Evolutionary conservation across 2,888 invertebrate species (phyloP), one percentile per base, ranked within the genome.

Genomic region (Hedya salicella): DNA sequence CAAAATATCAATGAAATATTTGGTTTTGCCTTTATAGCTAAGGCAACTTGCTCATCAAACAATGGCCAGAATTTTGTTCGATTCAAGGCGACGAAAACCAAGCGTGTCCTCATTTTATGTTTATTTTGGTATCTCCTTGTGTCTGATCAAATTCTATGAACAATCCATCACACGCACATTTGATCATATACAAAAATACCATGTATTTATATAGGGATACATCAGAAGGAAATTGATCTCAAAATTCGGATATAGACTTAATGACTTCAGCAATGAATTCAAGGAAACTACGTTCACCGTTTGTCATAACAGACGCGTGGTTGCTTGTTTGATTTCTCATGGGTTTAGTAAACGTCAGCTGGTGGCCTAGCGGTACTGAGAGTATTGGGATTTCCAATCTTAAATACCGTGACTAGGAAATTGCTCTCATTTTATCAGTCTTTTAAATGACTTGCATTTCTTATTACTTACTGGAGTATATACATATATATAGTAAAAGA

Each of bases 211-310:
- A 14, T 11, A 9, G 49, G 40, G 9, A 50, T 50, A 42, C 50
- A 40, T 32, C 61, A 42, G 42, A 61, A 61, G 40, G 36, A 42
- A 52, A 62, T 17, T 32, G 17, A 3, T 61, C 42, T 30, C 5
- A 40, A 30, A 25, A 30, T 25, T 2, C 1, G 21, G 14, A 2
- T 21, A 16, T 48, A 21, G 21, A 21, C 40, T 11, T 9, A 17
- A 44, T 44, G 19, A 44, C 44, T 44, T 44, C n/a, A n/a, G n/a
- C n/a, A 44, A 44, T 44, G 4, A 21, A 25, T 5, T 25, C 25
- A 25, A 56, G 56, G 56, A 56, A 44, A 56, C 56, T 44, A n/a
- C 3, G 30, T 32, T n/a, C 32, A 44, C 57, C 32, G 8, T n/a
- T 30, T n/a, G 19, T 19, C 44, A 46, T 2, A 42, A n/a, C 25